Evolutionary conservation across 2,113 vertebrate species (phyloP).

Genomic region (Argyrosomus japonicus): DNA sequence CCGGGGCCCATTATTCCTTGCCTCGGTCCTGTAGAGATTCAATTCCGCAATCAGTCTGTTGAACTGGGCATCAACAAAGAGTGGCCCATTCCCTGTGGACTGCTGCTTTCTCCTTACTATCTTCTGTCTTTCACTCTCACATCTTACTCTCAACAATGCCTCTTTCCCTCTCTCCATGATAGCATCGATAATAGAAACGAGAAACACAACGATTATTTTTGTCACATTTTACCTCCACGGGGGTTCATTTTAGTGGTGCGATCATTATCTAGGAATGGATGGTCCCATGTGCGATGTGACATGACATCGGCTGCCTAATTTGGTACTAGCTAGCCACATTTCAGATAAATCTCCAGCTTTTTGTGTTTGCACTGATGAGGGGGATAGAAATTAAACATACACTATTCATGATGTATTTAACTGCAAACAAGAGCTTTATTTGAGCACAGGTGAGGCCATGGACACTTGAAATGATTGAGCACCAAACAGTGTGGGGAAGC

Average conservation of each 20-base stretch:
- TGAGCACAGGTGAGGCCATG: neutral
- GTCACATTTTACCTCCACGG: conserved; percentile 42
- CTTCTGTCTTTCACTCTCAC: conserved; percentile 29
- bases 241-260: conserved; percentile 30
- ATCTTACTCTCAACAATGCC: conserved; percentile 26
- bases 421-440: conserved; percentile 2
- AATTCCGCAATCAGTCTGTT: conserved; percentile 74
- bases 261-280: conserved; percentile 50
- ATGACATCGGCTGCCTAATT: conserved; percentile 37
- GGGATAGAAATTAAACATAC: conserved; percentile 15
- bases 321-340: conserved; percentile 2
- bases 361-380: conserved; percentile 31
- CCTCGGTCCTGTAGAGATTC: conserved; percentile 65
- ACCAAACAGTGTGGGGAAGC: neutral
- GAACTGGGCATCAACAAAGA: conserved; percentile 72
- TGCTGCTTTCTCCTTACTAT: conserved; percentile 41
- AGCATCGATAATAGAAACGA: conserved; percentile 46
- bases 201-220: conserved; percentile 43
- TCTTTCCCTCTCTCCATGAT: conserved; percentile 20
- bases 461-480: conserved; percentile 28
- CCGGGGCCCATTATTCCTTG: conserved; percentile 65
- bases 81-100: conserved; percentile 53
- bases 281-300: conserved; percentile 9
- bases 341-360: conserved; percentile 26
- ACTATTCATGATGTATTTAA: neutral